Evolutionary conservation across 35 echinoderm and acorn worm genomes (phyloP).

Genomic region (Chiridota heheva): DNA sequence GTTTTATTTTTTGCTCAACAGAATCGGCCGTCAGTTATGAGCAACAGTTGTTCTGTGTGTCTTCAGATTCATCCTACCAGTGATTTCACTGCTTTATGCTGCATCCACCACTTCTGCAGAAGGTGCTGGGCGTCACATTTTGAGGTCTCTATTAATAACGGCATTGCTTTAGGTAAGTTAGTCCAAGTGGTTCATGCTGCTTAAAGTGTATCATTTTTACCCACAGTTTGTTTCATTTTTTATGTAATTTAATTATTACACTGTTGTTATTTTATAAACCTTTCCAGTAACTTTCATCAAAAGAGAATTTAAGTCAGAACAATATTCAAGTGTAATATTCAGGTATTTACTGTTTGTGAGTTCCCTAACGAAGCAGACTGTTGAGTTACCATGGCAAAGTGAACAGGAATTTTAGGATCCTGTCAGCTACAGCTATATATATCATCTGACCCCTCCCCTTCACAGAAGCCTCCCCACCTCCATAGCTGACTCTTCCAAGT

Average conservation of each 20-base stretch:
- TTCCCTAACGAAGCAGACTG: too few species aligned
- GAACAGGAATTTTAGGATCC: too few species aligned
- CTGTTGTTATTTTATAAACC: neutral
- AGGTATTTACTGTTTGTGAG: too few species aligned
- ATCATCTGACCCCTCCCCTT: too few species aligned
- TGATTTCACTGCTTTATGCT: conserved; percentile 63
- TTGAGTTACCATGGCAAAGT: too few species aligned
- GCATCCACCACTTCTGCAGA: conserved; percentile 89
- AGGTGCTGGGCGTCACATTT: conserved; percentile 83
- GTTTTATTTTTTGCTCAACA: conserved; percentile 2
- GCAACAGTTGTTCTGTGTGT: conserved; percentile 76
- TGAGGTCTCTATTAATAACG: conserved; percentile 73
- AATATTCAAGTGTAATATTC: too few species aligned
- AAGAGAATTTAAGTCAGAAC: too few species aligned
- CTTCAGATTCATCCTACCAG: conserved; percentile 40
- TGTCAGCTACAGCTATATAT: too few species aligned
- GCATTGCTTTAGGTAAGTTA: conserved; percentile 73
- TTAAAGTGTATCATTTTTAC: neutral
- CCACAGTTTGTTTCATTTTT: neutral
- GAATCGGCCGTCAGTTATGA: neutral
- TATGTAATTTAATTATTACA: too few species aligned
- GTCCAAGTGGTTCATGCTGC: neutral
- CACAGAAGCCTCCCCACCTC: too few species aligned
- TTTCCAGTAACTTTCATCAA: neutral
- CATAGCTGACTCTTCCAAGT: too few species aligned